A percentile compares a stretch with the other conserved stretches of the same genome.
phyloP scores from a whole-genome alignment of 2,797 vertebrate species.

The Tamandua tetradactyla region DNA sequence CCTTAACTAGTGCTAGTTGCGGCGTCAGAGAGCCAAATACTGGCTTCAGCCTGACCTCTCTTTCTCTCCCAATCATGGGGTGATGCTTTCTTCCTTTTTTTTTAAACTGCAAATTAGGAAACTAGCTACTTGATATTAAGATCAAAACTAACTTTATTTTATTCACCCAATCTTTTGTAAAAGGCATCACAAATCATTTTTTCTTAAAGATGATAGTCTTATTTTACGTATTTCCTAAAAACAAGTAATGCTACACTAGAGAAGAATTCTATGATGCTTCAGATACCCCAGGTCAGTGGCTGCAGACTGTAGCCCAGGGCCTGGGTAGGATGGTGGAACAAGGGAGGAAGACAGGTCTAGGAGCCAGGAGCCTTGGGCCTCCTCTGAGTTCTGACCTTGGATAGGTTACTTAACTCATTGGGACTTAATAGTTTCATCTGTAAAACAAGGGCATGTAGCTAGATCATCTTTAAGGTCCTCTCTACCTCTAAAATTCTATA shows the following conservation, averaged over 20 bases:
- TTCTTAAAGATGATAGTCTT: neutral
- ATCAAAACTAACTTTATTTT: neutral
- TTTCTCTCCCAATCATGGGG: neutral
- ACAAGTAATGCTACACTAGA: neutral
- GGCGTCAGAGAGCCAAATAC: neutral
- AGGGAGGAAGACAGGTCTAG: neutral
- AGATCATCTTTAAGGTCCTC: neutral
- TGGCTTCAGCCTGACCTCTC: neutral
- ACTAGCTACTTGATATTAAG: neutral
- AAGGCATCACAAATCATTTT: neutral
- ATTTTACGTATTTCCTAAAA: neutral
- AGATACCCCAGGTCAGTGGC: too few species aligned
- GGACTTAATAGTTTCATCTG: neutral
- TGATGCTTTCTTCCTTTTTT: neutral
- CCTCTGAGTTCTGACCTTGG: neutral
- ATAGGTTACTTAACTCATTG: neutral
- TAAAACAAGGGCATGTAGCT: neutral
- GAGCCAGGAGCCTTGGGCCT: neutral
- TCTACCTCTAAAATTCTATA: neutral
- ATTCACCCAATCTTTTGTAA: neutral
- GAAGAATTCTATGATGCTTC: neutral
- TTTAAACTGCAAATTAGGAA: neutral
- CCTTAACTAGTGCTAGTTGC: accelerated
- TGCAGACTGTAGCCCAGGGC: neutral
- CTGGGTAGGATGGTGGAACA: neutral